These are phyloP conservation scores for Carassius auratus DNA, from an alignment of 2,113 vertebrate genomes.

Conservation along the genomic window DNA sequence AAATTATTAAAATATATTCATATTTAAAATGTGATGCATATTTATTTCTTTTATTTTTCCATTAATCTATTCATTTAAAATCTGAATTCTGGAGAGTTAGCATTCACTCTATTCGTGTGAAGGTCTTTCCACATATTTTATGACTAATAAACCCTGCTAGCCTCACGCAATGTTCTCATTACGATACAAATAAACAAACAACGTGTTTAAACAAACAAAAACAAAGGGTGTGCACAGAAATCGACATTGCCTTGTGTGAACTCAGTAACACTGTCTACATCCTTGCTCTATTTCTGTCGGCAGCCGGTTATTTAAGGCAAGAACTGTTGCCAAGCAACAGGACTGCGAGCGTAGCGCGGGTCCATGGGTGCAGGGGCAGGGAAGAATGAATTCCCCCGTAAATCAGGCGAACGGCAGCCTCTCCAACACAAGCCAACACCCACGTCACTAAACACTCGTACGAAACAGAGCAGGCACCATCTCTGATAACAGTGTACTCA, in stretches of 20 bases:
- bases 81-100: neutral
- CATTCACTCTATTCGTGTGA: neutral
- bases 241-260: constrained; percentile 73
- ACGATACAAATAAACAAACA: neutral
- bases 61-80: neutral
- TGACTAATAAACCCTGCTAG: neutral
- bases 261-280: constrained; percentile 65
- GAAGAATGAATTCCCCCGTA: constrained; percentile 71
- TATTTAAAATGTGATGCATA: no score
- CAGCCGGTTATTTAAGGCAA: constrained; percentile 78
- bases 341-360: constrained; percentile 66
- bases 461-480: constrained; percentile 56
- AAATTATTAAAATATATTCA: no score
- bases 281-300: constrained; percentile 70
- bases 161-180: neutral
- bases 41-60: no score
- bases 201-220: constrained; percentile 37
- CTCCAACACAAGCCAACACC: constrained; percentile 68
- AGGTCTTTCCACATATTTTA: neutral
- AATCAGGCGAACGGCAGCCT: constrained; percentile 44
- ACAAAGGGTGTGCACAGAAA: constrained; percentile 57
- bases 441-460: constrained; percentile 68
- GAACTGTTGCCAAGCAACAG: constrained; percentile 80
- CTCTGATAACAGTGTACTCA: constrained; percentile 38
- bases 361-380: constrained; percentile 70